These are phyloP conservation scores for Pangasius djambal DNA, from an alignment of 2,797 vertebrate species.

Conservation along the genomic window DNA sequence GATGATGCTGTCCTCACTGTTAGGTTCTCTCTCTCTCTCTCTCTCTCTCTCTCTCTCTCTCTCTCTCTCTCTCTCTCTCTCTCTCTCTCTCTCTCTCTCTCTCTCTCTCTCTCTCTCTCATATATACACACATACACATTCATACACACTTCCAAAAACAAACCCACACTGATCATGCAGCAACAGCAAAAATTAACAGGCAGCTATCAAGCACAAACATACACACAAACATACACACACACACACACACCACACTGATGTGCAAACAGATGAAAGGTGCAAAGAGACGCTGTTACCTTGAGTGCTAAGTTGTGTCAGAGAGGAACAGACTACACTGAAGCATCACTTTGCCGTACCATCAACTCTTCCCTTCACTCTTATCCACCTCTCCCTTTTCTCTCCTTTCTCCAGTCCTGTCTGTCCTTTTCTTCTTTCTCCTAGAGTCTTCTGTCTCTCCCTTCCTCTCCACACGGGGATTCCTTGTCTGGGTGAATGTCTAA, in stretches of 20 bases:
- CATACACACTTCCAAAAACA: constrained; percentile 37
- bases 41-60: not conserved
- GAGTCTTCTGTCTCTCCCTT: constrained; percentile 1
- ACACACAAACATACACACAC: constrained; percentile 20
- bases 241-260: constrained; percentile 25
- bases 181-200: not conserved
- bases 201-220: not conserved
- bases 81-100: not conserved
- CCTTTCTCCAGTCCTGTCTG: not conserved
- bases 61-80: not conserved
- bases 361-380: constrained; percentile 31
- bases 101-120: not conserved
- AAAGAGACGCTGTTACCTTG: constrained; percentile 65
- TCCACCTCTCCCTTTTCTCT: constrained; percentile 52
- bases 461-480: constrained; percentile 25
- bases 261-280: constrained; percentile 10
- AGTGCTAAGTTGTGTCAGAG: constrained; percentile 35
- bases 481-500: constrained; percentile 12
- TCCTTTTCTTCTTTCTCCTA: not conserved
- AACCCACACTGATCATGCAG: constrained; percentile 37
- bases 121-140: not conserved
- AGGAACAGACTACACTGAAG: constrained; percentile 61
- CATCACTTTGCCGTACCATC: constrained; percentile 71
- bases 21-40: not conserved
- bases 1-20: not conserved